Conservation (phyloP, 1,140 invertebrate genomes). For the Harlomillsia oculata region DNA sequence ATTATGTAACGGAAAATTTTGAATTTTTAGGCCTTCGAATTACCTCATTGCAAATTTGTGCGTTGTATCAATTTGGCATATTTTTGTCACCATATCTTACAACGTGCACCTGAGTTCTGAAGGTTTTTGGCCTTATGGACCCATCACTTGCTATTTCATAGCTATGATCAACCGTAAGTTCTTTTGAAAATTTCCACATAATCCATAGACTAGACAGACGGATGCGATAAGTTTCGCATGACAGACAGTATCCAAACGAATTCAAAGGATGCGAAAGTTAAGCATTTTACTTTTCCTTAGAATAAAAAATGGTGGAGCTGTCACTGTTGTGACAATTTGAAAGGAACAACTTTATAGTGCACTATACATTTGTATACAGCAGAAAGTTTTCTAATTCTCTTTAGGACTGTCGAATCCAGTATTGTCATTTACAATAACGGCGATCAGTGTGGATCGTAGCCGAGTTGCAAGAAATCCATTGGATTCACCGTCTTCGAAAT, state of each 20-base stretch:
- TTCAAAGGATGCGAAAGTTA: neutral
- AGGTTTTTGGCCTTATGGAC: constrained; percentile 4
- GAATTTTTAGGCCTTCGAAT: constrained; percentile 20
- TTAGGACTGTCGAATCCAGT: constrained; percentile 10
- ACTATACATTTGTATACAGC: neutral
- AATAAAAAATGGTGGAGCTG: neutral
- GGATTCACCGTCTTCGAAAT: constrained; percentile 3
- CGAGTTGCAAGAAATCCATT: constrained; percentile 20
- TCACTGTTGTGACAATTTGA: neutral
- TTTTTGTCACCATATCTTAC: constrained; percentile 6
- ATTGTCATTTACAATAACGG: constrained; percentile 16
- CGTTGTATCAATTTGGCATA: constrained; percentile 19
- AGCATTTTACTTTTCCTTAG: neutral
- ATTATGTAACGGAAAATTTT: too few species aligned
- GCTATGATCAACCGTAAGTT: constrained; percentile 2
- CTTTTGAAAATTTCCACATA: neutral
- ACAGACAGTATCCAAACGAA: too few species aligned
- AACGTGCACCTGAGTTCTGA: neutral
- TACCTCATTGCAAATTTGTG: constrained; percentile 26
- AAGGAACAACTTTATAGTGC: neutral
- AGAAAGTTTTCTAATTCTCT: neutral
- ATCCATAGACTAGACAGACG: too few species aligned
- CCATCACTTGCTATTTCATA: constrained; percentile 6
- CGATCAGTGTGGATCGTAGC: constrained; percentile 22
- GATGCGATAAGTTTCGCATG: too few species aligned